Percentiles rank a stretch among this genome's conserved stretches.
Evolutionary conservation across 2,797 vertebrate genomes (phyloP).

Genomic region (Sternotherus odoratus): DNA sequence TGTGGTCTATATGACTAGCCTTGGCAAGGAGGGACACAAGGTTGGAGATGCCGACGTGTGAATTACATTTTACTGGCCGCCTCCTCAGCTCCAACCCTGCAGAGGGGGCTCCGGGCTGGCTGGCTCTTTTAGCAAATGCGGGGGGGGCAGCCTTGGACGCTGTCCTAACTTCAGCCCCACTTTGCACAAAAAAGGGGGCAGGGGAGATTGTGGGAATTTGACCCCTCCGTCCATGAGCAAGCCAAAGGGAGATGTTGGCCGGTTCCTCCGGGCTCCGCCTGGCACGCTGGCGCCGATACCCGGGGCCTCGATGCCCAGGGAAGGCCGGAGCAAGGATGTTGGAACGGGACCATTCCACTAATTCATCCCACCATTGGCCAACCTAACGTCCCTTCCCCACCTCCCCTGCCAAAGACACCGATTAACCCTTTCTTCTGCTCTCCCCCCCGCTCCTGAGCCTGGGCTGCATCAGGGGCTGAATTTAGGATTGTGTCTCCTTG

Average conservation of each 20-base stretch:
- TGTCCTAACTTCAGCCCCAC: neutral
- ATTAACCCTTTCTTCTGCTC: neutral
- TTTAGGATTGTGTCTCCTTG: constrained; percentile 12
- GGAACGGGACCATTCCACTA: constrained; percentile 33
- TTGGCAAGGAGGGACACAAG: neutral
- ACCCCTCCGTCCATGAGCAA: constrained; percentile 23
- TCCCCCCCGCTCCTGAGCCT: neutral
- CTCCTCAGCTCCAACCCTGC: neutral
- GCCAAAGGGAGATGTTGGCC: constrained; percentile 11
- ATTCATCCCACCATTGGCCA: neutral
- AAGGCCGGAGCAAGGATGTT: neutral
- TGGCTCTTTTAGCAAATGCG: neutral
- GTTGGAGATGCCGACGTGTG: neutral
- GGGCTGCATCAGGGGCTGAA: constrained; percentile 28
- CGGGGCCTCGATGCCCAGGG: constrained; percentile 6
- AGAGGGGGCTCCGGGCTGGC: neutral
- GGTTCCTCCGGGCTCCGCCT: neutral
- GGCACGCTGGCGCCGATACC: neutral
- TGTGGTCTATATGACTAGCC: neutral
- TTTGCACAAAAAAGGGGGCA: neutral
- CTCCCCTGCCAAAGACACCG: neutral
- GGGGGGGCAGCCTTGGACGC: neutral
- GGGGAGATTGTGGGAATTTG: constrained; percentile 2
- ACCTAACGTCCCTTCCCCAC: neutral
- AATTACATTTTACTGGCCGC: neutral